Percentiles rank a stretch among this genome's conserved stretches.
These are phyloP conservation scores for Eubasilissa regina DNA, from an alignment of 1,140 invertebrate species.

Conservation along the genomic window DNA sequence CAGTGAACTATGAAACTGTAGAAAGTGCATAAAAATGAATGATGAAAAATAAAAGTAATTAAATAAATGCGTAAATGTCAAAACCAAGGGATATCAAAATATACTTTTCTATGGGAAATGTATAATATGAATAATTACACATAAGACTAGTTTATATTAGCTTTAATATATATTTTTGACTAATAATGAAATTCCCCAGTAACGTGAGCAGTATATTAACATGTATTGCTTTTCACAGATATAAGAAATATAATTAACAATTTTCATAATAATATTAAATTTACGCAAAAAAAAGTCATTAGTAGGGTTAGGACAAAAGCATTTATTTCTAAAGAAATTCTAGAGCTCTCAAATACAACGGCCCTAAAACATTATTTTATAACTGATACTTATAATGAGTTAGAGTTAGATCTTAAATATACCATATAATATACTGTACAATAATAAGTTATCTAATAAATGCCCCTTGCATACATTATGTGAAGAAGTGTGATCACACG, in stretches of 20 bases:
- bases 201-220: constrained; percentile 36
- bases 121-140: constrained; percentile 46
- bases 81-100: constrained; percentile 15
- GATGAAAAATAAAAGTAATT: too few relatives aligned
- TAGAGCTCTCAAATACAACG: constrained; percentile 39
- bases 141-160: constrained; percentile 48
- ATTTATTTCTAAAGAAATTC: constrained; percentile 36
- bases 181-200: constrained; percentile 42
- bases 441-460: constrained; percentile 56
- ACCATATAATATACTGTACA: constrained; percentile 52
- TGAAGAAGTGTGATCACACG: not conserved
- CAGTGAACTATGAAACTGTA: too few relatives aligned
- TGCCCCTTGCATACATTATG: constrained; percentile 38
- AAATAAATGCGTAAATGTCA: not conserved
- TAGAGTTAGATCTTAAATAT: constrained; percentile 27
- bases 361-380: constrained; percentile 34
- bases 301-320: constrained; percentile 47
- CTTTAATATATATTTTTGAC: constrained; percentile 46
- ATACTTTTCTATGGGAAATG: constrained; percentile 43
- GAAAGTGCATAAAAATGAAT: too few relatives aligned
- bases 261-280: constrained; percentile 41
- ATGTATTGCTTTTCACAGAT: constrained; percentile 46
- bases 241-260: constrained; percentile 39
- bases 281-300: constrained; percentile 40
- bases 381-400: constrained; percentile 19